These are phyloP conservation scores for Piaya cayana DNA, from an alignment of 2,113 vertebrate genomes.

Conservation along the genomic window DNA sequence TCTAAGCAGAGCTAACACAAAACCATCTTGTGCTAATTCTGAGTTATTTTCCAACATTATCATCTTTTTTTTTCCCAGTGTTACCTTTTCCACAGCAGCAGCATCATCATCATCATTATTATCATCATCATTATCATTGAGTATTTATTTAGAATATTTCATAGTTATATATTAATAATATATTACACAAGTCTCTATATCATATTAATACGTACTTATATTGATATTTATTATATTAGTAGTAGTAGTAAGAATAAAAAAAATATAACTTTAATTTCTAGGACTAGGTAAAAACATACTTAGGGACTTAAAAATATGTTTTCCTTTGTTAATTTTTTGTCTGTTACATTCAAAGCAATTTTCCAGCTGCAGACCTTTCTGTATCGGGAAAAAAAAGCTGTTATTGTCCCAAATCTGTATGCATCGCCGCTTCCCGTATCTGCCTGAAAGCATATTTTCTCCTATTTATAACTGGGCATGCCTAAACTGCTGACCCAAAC, in stretches of 20 bases:
- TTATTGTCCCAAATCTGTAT: neutral
- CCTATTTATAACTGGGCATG: constrained; percentile 45
- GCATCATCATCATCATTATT: neutral
- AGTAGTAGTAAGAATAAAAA: neutral
- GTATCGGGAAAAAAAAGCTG: neutral
- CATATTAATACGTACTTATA: neutral
- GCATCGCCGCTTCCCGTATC: constrained; percentile 28
- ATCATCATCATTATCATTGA: no score
- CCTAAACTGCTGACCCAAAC: constrained; percentile 25
- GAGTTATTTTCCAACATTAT: neutral
- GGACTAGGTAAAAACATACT: neutral
- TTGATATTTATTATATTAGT: neutral
- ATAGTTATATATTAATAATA: neutral
- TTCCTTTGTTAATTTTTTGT: neutral
- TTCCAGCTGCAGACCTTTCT: neutral
- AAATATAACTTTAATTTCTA: neutral
- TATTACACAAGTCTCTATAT: no score
- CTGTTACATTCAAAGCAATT: neutral
- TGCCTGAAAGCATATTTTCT: neutral
- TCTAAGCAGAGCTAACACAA: neutral
- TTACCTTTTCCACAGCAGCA: neutral
- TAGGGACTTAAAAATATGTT: neutral
- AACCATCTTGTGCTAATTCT: neutral
- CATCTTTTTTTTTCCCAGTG: neutral
- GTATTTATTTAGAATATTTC: neutral